Evolutionary conservation across 64 coral and sea anemone species (phyloP), one percentile per base, ranked within the genome.

Genomic region (Stylophora pistillata): DNA sequence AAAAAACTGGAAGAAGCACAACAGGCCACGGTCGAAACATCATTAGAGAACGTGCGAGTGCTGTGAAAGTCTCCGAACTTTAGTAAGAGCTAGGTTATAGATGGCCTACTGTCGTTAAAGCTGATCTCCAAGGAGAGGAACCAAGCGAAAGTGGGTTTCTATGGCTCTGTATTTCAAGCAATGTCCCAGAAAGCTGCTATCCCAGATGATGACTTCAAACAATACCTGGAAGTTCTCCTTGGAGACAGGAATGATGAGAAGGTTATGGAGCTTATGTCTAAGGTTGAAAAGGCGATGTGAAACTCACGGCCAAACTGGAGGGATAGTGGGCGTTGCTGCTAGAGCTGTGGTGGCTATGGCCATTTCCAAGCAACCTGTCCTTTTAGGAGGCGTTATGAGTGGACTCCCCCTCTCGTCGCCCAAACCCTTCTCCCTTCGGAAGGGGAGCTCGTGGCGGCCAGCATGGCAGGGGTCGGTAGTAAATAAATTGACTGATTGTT

Each of bases 231-330:
- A 17, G 85, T 74, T n/a, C 61, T 87, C 47, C 41, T 86, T 72
- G 85, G 85, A 30, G 56, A 86, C 68, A 86, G 74, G 68, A 52
- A 86, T 74, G n/a, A 88, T 58, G 86, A 75, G 30, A 77, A 88
- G 29, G 55, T 88, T 78, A 56, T 88, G 33, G 86, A 76, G n/a
- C 41, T 78, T 41, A 71, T 80, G 74, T 65, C 88, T 37, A 79
- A 78, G 33, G 86, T 60, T 47, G 72, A 88, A 31, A 88, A 88
- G 72, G 59, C 88, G 15, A 59, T 71, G 86, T 54, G n/a, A 57
- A 78, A 56, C 29, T 78, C 76, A 78, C 20, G 27, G 20, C 70
- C 53, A 54, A 75, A 75, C 33, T 37, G 73, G 73, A 53, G 73
- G 73, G 37, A 75, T 75, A 54, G 73, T 75, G 33, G 73, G 41